Conservation (phyloP, 2,888 invertebrate genomes). For the Leptopterna dolabrata region DNA sequence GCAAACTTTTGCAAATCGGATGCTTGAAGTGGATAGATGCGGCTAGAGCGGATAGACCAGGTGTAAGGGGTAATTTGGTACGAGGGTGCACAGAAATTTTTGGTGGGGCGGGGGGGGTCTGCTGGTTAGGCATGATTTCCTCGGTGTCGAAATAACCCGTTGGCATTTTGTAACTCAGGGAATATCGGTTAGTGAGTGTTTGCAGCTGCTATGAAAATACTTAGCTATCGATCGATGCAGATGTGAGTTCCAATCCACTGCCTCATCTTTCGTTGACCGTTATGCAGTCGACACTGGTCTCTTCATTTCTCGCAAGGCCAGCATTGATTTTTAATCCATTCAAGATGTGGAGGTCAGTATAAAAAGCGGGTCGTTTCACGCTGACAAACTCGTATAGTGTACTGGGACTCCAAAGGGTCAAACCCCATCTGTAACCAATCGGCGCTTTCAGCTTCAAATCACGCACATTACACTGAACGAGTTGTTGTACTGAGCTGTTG, state of each 20-base stretch:
- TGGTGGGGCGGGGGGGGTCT: not conserved
- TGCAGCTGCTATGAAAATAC: too few species aligned
- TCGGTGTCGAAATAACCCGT: not conserved
- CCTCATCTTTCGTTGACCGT: too few species aligned
- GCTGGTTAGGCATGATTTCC: not conserved
- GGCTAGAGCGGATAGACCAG: not conserved
- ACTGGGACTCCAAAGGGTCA: not conserved
- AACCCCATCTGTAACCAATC: not conserved
- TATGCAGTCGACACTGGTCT: too few species aligned
- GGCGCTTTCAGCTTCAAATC: not conserved
- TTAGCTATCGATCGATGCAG: too few species aligned
- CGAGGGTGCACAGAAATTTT: not conserved
- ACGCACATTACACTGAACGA: not conserved
- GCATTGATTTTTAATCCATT: not conserved
- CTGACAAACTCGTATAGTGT: not conserved
- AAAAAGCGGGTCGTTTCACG: not conserved
- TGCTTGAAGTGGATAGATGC: constrained; percentile 6
- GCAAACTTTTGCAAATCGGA: constrained; percentile 20
- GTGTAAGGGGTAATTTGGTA: not conserved
- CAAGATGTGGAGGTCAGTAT: not conserved
- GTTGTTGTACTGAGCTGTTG: not conserved
- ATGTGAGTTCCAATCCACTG: too few species aligned
- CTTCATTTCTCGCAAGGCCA: too few species aligned
- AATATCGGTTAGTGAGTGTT: too few species aligned
- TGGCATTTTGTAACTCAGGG: too few species aligned